phyloP scores from a whole-genome alignment of 2,888 invertebrate species.

The Chrysolina oricalcia region DNA sequence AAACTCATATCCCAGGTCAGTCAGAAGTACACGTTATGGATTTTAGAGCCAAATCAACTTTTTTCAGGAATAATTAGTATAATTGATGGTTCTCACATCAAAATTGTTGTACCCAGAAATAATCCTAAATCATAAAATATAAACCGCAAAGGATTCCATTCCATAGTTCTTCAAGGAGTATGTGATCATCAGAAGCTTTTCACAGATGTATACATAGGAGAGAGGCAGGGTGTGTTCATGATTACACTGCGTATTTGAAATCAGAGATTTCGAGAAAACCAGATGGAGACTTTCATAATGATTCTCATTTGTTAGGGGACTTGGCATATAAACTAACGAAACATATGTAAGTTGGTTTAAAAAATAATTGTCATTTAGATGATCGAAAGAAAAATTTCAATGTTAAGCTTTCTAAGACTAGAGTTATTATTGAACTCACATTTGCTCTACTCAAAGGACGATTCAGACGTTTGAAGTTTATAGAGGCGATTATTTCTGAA shows the following conservation, averaged over 20 bases:
- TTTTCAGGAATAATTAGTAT: too few species aligned
- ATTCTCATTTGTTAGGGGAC: constrained; percentile 9
- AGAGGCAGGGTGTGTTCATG: constrained; percentile 43
- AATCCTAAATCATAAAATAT: constrained; percentile 48
- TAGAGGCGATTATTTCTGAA: constrained; percentile 13
- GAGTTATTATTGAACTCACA: constrained; percentile 17
- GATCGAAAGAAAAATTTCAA: constrained; percentile 15
- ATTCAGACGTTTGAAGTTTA: constrained; percentile 18
- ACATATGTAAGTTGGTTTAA: neutral
- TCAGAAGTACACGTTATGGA: too few species aligned
- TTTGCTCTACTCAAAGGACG: constrained; percentile 22
- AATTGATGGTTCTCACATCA: too few species aligned
- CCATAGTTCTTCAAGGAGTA: constrained; percentile 16
- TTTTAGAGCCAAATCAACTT: too few species aligned
- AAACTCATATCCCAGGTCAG: constrained; percentile 12
- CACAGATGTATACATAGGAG: constrained; percentile 42
- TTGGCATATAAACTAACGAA: constrained; percentile 23
- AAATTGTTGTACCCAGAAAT: constrained; percentile 46
- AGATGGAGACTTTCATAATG: constrained; percentile 6
- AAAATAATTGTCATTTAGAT: constrained; percentile 23
- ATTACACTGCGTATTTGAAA: constrained; percentile 39
- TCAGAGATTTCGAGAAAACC: constrained; percentile 35
- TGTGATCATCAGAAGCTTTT: constrained; percentile 39
- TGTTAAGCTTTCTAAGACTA: neutral
- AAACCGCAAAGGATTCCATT: constrained; percentile 47